Conservation (phyloP, 2,888 invertebrate species). For the Ectemnius continuus region DNA sequence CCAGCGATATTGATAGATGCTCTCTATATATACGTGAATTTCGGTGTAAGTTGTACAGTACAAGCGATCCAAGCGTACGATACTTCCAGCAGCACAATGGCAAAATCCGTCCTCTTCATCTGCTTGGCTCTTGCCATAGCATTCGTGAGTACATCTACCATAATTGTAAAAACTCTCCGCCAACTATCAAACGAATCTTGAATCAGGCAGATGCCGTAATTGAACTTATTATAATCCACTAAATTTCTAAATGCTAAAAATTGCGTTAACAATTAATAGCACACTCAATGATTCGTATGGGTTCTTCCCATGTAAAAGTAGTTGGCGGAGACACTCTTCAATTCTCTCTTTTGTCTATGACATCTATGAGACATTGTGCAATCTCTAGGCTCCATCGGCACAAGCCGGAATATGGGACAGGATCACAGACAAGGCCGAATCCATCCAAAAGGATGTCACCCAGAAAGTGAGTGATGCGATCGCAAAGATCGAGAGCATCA, state of each 20-base stretch:
- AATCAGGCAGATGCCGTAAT: too few relatives aligned
- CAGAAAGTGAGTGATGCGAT: background rate
- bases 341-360: background rate
- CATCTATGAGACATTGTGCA: too few relatives aligned
- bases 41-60: background rate
- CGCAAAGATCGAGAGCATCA: background rate
- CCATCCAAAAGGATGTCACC: constrained; percentile 2
- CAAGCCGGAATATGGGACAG: background rate
- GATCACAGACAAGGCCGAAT: background rate
- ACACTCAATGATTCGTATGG: too few relatives aligned
- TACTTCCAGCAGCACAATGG: background rate
- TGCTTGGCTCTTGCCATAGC: constrained; percentile 3
- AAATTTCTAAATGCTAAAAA: too few relatives aligned
- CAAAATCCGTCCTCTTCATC: background rate
- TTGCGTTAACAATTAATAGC: too few relatives aligned
- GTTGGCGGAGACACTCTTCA: too few relatives aligned
- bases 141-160: background rate
- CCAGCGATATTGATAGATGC: background rate
- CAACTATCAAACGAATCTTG: too few relatives aligned
- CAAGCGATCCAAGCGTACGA: background rate
- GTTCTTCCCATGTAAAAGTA: too few relatives aligned
- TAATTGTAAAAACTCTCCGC: too few relatives aligned
- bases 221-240: too few relatives aligned
- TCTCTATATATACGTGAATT: background rate
- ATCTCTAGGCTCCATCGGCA: background rate